Conservation (phyloP, 2,888 invertebrate genomes). For the Cecidostiba fungosa region DNA sequence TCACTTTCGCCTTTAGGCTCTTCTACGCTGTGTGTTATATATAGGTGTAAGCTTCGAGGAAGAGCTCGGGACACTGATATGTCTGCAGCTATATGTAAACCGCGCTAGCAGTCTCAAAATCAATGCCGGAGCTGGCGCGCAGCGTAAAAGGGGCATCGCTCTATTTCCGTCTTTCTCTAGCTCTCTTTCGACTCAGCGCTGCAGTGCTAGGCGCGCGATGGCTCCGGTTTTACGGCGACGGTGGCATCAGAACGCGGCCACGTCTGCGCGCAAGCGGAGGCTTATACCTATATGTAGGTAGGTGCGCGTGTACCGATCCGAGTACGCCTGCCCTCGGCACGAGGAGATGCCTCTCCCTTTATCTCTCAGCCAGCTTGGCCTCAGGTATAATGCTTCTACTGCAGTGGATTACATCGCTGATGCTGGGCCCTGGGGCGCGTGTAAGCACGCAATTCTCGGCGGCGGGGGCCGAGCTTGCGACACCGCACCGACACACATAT, state of each 20-base stretch:
- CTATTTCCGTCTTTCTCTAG: slow-evolving; percentile 46
- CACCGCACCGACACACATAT: not conserved
- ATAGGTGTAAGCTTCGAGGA: not conserved
- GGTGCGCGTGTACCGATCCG: not conserved
- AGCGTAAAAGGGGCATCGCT: slow-evolving; percentile 39
- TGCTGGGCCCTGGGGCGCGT: not conserved
- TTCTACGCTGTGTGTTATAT: not conserved
- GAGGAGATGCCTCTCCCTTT: not conserved
- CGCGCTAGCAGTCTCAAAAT: not conserved
- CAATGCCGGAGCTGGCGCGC: not conserved
- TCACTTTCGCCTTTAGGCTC: not conserved
- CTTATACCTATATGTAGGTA: not conserved
- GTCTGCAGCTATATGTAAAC: too few species aligned
- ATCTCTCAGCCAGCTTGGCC: too few species aligned
- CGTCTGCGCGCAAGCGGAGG: slow-evolving; percentile 27
- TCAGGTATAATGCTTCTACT: too few species aligned
- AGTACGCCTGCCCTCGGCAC: not conserved
- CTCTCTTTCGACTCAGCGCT: not conserved
- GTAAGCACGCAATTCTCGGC: not conserved
- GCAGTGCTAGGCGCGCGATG: too few species aligned
- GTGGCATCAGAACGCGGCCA: slow-evolving; percentile 54
- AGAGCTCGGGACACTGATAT: not conserved
- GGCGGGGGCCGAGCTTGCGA: not conserved
- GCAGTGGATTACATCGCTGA: not conserved
- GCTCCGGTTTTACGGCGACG: slow-evolving; percentile 18